A percentile compares a stretch with the other conserved stretches of the same genome.
Conservation (phyloP, 2,113 vertebrate species). For the Phalacrocorax aristotelis region DNA sequence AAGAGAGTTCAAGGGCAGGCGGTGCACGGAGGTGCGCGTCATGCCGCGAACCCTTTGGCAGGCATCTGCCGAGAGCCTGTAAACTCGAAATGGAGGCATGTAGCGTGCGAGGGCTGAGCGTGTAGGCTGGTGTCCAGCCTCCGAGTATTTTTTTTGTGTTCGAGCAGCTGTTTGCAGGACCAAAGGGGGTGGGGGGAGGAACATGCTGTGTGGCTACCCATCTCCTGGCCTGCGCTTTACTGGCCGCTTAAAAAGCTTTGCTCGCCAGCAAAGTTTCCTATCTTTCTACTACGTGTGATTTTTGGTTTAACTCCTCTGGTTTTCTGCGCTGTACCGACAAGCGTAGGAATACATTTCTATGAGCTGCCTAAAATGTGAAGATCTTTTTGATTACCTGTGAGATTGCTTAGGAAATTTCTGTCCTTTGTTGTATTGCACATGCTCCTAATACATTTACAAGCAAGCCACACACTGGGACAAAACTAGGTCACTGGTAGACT, state of each 20-base stretch:
- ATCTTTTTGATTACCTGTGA: neutral
- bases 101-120: neutral
- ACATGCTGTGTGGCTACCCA: neutral
- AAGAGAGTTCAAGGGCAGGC: neutral
- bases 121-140: neutral
- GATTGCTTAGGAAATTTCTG: neutral
- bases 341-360: accelerated
- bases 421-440: neutral
- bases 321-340: neutral
- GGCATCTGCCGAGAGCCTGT: neutral
- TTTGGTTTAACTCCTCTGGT: neutral
- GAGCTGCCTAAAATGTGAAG: neutral
- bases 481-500: slow-evolving; percentile 50
- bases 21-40: neutral
- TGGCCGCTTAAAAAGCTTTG: neutral
- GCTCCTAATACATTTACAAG: slow-evolving; percentile 15
- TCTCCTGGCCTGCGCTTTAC: neutral
- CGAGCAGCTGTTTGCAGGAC: neutral
- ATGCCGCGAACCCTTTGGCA: neutral
- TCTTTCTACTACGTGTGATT: accelerated
- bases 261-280: neutral
- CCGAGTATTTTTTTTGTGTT: neutral
- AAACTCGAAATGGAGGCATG: accelerated
- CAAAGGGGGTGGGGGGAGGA: neutral
- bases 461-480: slow-evolving; percentile 41